Conservation (phyloP, 2,888 invertebrate species). For the Drosophila emarginata region DNA sequence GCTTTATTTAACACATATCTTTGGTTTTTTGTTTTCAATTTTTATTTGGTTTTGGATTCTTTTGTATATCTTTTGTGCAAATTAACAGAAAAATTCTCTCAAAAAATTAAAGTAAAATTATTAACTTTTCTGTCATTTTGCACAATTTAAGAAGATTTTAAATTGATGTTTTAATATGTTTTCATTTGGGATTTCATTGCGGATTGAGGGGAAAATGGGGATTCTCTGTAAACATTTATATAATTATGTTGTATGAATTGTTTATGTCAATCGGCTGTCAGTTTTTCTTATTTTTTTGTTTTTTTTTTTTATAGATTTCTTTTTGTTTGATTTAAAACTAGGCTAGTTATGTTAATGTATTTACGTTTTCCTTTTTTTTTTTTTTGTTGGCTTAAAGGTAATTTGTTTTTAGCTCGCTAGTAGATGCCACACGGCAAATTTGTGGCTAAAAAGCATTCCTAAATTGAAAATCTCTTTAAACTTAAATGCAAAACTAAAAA, state of each 20-base stretch:
- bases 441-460: slow-evolving; percentile 27
- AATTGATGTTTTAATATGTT: slow-evolving; percentile 30
- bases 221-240: slow-evolving; percentile 49
- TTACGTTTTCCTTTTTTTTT: slow-evolving; percentile 28
- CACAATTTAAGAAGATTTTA: slow-evolving; percentile 51
- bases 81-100: background rate
- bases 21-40: slow-evolving; percentile 35
- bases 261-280: background rate
- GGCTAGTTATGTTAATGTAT: slow-evolving; percentile 31
- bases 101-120: background rate
- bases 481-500: slow-evolving; percentile 26
- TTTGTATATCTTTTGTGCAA: slow-evolving; percentile 14
- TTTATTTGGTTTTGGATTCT: background rate
- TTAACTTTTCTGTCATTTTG: slow-evolving; percentile 27
- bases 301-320: slow-evolving; percentile 19
- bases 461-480: slow-evolving; percentile 24
- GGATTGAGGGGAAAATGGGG: background rate
- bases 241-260: slow-evolving; percentile 30
- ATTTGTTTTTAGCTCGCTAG: slow-evolving; percentile 58
- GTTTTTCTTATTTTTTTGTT: background rate
- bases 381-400: slow-evolving; percentile 2
- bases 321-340: slow-evolving; percentile 27
- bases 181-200: slow-evolving; percentile 12
- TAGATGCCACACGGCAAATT: slow-evolving; percentile 54
- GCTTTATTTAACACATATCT: slow-evolving; percentile 43